phyloP scores from a whole-genome alignment of 2,888 invertebrate genomes.

The Ceratothoa steindachneri region DNA sequence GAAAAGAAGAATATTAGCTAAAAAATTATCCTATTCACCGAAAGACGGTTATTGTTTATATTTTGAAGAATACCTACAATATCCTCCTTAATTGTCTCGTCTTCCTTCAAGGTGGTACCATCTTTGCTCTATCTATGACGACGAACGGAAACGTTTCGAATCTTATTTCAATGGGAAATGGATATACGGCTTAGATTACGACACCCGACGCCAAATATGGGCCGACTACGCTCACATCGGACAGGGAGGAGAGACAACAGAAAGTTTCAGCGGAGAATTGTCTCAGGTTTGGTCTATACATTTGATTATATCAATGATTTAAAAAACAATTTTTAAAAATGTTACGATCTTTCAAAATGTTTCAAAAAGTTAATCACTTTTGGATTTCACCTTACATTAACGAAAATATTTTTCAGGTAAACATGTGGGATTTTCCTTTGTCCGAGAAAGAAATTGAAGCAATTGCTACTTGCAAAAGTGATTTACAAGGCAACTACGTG shows the following conservation, averaged over 20 bases:
- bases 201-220: slow-evolving; percentile 18
- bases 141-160: slow-evolving; percentile 4
- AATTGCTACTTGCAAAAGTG: slow-evolving; percentile 26
- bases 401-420: no score
- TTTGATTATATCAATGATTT: no score
- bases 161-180: slow-evolving; percentile 35
- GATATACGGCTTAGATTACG: slow-evolving; percentile 22
- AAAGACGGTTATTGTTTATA: no score
- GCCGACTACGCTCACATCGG: slow-evolving; percentile 27
- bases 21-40: no score
- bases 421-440: slow-evolving; percentile 37
- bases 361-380: no score
- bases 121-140: slow-evolving; percentile 33
- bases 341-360: no score
- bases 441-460: slow-evolving; percentile 15
- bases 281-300: slow-evolving; percentile 33
- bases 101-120: slow-evolving; percentile 41
- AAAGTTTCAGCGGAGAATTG: slow-evolving; percentile 41
- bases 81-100: no score
- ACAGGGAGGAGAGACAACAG: slow-evolving; percentile 14
- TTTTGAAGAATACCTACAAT: no score
- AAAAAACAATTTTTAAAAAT: no score
- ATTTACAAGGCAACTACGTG: slow-evolving; percentile 37
- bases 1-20: no score
- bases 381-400: no score